These are phyloP conservation scores for Clivina fossor DNA, from an alignment of 2,888 invertebrate genomes.

Conservation along the genomic window DNA sequence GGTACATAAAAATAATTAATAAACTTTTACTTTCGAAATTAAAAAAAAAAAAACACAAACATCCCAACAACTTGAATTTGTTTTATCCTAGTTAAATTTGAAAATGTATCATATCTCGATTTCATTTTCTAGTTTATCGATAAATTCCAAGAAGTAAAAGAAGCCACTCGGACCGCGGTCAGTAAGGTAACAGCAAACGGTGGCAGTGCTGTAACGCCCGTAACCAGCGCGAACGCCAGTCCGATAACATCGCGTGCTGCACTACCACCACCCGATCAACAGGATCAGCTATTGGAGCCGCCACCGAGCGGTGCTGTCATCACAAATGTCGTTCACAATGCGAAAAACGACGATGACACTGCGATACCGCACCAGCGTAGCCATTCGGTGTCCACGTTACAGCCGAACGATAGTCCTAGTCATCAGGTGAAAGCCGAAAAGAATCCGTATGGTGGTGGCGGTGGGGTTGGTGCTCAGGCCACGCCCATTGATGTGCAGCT, in stretches of 20 bases:
- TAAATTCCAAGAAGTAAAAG: conserved; percentile 97
- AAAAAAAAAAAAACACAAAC: too few species aligned
- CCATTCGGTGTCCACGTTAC: conserved; percentile 61
- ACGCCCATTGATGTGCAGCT: conserved; percentile 77
- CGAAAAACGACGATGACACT: conserved; percentile 47
- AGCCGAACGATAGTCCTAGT: conserved; percentile 67
- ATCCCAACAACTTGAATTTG: too few species aligned
- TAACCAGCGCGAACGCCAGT: conserved; percentile 85
- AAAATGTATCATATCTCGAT: too few species aligned
- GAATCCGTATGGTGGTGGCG: conserved; percentile 41
- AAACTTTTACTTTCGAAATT: too few species aligned
- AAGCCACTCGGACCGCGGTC: conserved; percentile 79
- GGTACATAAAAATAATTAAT: too few species aligned
- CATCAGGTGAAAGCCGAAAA: conserved; percentile 63
- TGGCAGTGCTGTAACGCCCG: conserved; percentile 71
- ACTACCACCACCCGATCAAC: conserved; percentile 55
- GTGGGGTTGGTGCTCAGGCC: conserved; percentile 40
- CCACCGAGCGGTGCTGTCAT: conserved; percentile 50
- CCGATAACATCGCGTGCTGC: conserved; percentile 74
- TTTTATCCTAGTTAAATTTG: too few species aligned
- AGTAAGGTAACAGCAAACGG: conserved; percentile 65
- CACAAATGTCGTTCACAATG: conserved; percentile 39
- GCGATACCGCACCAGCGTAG: conserved; percentile 62
- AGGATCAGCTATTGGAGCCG: conserved; percentile 54
- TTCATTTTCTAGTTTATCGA: conserved; percentile 88